Conservation (phyloP, 2,797 vertebrate species). For the Allobates femoralis region DNA sequence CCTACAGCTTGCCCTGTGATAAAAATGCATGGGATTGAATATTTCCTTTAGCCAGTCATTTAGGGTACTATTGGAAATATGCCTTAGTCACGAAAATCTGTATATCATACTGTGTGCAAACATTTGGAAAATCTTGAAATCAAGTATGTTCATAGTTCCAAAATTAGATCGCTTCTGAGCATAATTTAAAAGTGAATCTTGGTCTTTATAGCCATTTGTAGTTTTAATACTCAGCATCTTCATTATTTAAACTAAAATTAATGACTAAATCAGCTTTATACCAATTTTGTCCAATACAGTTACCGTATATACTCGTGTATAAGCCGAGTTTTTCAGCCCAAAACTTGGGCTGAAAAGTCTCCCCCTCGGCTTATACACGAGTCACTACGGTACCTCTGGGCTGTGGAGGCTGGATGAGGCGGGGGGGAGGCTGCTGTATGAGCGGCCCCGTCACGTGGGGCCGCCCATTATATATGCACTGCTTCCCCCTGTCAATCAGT, state of each 20-base stretch:
- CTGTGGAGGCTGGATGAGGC: too few species aligned
- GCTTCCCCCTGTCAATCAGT: too few species aligned
- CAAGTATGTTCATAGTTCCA: neutral
- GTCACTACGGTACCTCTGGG: too few species aligned
- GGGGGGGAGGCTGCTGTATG: too few species aligned
- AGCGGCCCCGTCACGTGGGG: too few species aligned
- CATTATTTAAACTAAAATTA: neutral
- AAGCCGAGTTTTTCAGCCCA: too few species aligned
- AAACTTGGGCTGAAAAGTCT: too few species aligned
- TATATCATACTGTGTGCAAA: neutral
- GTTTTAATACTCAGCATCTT: neutral
- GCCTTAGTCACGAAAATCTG: neutral
- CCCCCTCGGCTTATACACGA: too few species aligned
- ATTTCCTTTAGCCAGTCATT: neutral
- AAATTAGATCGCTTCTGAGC: neutral
- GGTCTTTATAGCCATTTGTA: neutral
- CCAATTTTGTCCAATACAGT: neutral
- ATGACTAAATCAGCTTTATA: neutral
- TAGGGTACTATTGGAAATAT: neutral
- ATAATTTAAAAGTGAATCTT: neutral
- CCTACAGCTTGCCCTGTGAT: neutral
- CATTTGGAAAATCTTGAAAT: neutral
- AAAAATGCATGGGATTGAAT: neutral
- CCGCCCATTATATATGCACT: too few species aligned
- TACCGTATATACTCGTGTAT: too few species aligned